phyloP scores from a whole-genome alignment of 2,113 vertebrate species.

The Chloropsis cyanopogon region DNA sequence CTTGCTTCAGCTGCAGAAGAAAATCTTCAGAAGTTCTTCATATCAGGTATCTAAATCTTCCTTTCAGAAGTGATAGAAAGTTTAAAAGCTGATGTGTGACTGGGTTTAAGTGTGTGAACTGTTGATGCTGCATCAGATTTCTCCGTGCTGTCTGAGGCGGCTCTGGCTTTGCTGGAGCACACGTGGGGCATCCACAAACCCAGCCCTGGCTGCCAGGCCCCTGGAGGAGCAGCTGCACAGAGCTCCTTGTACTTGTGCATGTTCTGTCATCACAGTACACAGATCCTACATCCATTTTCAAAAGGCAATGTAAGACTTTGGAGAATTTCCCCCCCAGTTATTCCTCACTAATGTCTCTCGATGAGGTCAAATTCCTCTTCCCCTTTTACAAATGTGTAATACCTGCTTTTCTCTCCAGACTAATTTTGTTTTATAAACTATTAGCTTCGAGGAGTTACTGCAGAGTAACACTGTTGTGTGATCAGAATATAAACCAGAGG shows the following conservation, averaged over 20 bases:
- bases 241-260: background rate
- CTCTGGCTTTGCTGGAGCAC: background rate
- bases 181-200: fast-evolving
- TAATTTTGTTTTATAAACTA: slow-evolving; percentile 10
- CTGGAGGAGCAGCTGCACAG: background rate
- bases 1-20: background rate
- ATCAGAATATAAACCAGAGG: background rate
- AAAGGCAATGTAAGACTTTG: background rate
- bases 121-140: background rate
- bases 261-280: background rate
- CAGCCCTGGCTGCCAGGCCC: background rate
- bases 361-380: slow-evolving; percentile 6
- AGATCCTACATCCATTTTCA: background rate
- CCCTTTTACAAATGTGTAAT: background rate
- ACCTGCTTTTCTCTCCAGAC: background rate
- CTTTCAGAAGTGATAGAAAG: background rate
- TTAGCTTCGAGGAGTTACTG: slow-evolving; percentile 26
- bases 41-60: background rate
- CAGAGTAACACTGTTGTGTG: background rate
- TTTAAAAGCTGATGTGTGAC: background rate
- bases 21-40: background rate
- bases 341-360: background rate
- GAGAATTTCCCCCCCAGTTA: background rate
- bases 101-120: background rate
- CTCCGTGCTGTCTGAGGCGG: background rate